Evolutionary conservation across 2,797 vertebrate species (phyloP).

Genomic region (Halcyon badia): DNA sequence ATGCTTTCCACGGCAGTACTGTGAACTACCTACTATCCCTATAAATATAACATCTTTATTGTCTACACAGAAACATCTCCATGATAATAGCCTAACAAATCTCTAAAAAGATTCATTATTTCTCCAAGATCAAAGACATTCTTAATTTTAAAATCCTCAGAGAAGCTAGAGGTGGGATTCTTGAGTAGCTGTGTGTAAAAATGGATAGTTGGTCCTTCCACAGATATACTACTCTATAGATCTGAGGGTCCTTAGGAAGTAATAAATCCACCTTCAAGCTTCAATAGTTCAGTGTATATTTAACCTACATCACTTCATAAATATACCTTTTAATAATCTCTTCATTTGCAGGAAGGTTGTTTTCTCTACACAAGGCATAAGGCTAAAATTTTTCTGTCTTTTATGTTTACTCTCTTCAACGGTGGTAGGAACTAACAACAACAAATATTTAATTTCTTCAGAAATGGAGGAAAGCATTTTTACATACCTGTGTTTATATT

Average conservation of each 20-base stretch:
- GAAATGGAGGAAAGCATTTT: background rate
- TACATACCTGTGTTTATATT: background rate
- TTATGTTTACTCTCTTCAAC: background rate
- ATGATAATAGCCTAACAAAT: background rate
- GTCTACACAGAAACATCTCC: background rate
- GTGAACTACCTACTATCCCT: background rate
- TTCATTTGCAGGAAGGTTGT: background rate
- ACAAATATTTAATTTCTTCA: background rate
- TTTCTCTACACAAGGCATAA: background rate
- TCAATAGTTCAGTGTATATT: background rate
- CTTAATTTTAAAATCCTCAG: background rate
- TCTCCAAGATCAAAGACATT: background rate
- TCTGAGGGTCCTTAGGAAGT: background rate
- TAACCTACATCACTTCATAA: background rate
- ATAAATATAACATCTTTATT: background rate
- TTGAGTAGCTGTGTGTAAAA: background rate
- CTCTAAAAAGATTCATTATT: background rate
- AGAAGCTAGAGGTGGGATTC: background rate
- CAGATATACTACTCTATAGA: background rate
- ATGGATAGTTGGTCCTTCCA: background rate
- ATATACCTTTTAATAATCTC: background rate
- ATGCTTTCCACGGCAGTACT: background rate
- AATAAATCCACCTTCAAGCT: background rate
- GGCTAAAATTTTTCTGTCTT: background rate
- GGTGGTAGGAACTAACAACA: background rate